Evolutionary conservation across 2,113 vertebrate species (phyloP), one percentile per base, ranked within the genome.

Genomic region (Syngnathoides biaculeatus): DNA sequence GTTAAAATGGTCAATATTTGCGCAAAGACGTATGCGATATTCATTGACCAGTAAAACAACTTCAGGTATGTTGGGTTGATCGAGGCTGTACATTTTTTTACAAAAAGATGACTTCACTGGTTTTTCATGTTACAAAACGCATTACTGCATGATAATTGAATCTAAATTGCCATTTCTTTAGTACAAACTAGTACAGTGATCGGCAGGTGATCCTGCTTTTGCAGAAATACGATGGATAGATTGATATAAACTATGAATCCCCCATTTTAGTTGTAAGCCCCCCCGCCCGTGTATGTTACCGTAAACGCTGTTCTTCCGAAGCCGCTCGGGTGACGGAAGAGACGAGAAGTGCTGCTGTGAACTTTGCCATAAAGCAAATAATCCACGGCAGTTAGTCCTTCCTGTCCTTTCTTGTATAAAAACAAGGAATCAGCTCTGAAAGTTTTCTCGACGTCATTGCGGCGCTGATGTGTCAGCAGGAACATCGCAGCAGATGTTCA

Each of bases 341-440:
- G 80, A 75, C 69, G 68, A 62, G 5, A 58, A 75, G 75, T n/a
- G 45, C 64, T 62, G 40, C 71, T 24, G 43, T 63, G 70, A 87
- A 81, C 72, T 72, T 55, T 52, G 53, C 65, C 71, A 69, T 52
- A 71, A 86, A 80, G 69, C 42, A 84, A 87, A 85, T 75, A 84
- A 75, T 80, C 78, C 15, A 73, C 57, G 72, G 63, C 65, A 42
- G 11, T 56, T 3, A 4, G 35, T 64, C 56, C 64, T 74, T 81
- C 62, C 73, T 77, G 30, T 57, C 75, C 20, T 56, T 64, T 68
- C 24, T 64, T 64, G 22, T 68, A 59, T 62, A 64, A 79, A 35
- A 58, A 61, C 26, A 57, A 57, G 38, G 12, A 42, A 12, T 62
- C 39, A 43, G 43, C 39, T 3, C 20, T 40, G 6, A 42, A 61